phyloP scores from a whole-genome alignment of 53 echinoderm and acorn worm genomes.

The Actinopyga echinites region DNA sequence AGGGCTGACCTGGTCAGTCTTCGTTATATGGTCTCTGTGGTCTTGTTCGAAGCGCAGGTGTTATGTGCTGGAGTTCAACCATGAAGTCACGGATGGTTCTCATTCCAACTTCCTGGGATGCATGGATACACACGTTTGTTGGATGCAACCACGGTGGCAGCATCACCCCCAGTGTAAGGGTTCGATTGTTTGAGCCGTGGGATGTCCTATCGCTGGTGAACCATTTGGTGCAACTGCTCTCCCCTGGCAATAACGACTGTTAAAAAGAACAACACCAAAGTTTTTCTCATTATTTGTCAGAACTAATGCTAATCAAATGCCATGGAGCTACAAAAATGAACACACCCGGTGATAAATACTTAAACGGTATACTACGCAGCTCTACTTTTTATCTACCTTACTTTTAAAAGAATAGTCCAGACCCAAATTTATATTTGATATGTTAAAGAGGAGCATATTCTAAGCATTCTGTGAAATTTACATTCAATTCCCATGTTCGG shows the following conservation, averaged over 20 bases:
- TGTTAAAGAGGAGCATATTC: too few relatives aligned
- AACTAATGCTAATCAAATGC: too few relatives aligned
- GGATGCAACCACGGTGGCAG: conserved; percentile 45
- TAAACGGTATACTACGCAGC: too few relatives aligned
- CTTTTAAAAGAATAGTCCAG: too few relatives aligned
- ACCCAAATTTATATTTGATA: too few relatives aligned
- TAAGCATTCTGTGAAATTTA: too few relatives aligned
- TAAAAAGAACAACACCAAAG: not conserved
- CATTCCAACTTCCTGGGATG: conserved; percentile 27
- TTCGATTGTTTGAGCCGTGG: conserved; percentile 28
- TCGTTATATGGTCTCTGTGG: not conserved
- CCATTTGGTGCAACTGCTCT: conserved; percentile 38
- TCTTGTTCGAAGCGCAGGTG: conserved; percentile 19
- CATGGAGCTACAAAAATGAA: too few relatives aligned
- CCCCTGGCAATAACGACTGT: conserved; percentile 16
- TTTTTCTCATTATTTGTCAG: too few relatives aligned
- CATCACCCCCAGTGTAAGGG: conserved; percentile 34
- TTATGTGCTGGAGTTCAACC: conserved; percentile 38
- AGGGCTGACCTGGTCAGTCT: not conserved
- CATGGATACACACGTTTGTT: conserved; percentile 27
- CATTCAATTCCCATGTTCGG: too few relatives aligned
- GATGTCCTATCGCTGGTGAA: conserved; percentile 31
- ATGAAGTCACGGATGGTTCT: conserved; percentile 32
- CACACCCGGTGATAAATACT: too few relatives aligned
- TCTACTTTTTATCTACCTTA: too few relatives aligned